Conservation (phyloP, 2,797 vertebrate species). For the Delichon dasypus region DNA sequence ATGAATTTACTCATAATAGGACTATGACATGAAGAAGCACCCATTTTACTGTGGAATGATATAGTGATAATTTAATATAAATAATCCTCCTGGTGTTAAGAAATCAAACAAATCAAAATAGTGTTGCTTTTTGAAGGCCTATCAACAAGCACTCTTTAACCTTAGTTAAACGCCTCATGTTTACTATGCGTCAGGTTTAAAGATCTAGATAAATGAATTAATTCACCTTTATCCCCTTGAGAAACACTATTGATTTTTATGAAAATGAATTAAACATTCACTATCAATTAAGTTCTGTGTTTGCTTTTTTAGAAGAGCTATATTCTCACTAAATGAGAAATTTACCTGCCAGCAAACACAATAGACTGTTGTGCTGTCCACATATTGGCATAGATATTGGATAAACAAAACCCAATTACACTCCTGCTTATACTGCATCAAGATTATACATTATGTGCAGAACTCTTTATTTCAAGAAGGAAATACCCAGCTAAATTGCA, state of each 20-base stretch:
- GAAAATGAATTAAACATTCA: conserved; percentile 78
- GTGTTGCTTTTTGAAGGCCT: conserved; percentile 28
- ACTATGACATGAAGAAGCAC: background rate
- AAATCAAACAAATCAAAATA: conserved; percentile 47
- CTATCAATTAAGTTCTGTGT: conserved; percentile 69
- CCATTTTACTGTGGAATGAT: background rate
- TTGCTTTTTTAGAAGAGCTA: conserved; percentile 16
- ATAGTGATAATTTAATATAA: background rate
- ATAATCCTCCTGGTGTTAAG: background rate
- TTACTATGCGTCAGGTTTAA: conserved; percentile 77
- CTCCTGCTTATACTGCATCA: conserved; percentile 51
- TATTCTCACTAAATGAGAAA: conserved; percentile 50
- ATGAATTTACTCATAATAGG: background rate
- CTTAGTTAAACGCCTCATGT: conserved; percentile 61
- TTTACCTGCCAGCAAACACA: conserved; percentile 44
- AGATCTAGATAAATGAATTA: conserved; percentile 77
- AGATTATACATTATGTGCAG: conserved; percentile 22
- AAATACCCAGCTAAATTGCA: conserved; percentile 32
- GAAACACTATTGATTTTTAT: conserved; percentile 80
- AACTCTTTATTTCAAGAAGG: conserved; percentile 25
- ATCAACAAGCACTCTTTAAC: conserved; percentile 71
- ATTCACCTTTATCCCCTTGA: conserved; percentile 77
- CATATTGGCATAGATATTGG: conserved; percentile 29
- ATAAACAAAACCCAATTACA: conserved; percentile 67
- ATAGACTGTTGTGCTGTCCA: conserved; percentile 6